Percentiles rank a stretch among this genome's conserved stretches.
Evolutionary conservation across 1,140 invertebrate species (phyloP).

Genomic region (Gonatopus flavifemur): DNA sequence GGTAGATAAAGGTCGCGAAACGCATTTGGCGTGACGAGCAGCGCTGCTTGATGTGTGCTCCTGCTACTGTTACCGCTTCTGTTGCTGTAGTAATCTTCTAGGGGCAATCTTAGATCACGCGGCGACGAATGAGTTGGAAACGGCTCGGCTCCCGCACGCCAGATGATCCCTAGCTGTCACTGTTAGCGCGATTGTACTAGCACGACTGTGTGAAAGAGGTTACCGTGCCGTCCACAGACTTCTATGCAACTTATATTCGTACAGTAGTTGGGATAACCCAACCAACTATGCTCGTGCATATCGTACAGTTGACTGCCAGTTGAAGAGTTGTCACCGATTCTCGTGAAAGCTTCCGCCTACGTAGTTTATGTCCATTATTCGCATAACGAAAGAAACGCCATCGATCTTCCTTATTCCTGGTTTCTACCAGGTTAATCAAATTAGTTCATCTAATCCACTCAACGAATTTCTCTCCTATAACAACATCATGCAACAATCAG

Average conservation of each 20-base stretch:
- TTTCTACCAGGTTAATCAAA: no score
- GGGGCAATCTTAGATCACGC: constrained; percentile 28
- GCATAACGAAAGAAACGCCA: neutral
- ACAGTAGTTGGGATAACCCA: no score
- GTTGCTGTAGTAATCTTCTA: constrained; percentile 24
- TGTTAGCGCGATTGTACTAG: no score
- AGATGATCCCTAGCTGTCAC: constrained; percentile 37
- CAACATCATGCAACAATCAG: no score
- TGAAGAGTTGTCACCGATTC: no score
- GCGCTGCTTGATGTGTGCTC: no score
- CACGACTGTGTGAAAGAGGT: constrained; percentile 38
- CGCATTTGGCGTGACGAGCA: neutral
- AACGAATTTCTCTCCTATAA: no score
- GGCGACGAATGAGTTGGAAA: constrained; percentile 9
- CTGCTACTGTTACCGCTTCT: no score
- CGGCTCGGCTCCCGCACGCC: constrained; percentile 20
- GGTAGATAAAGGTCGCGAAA: constrained; percentile 14
- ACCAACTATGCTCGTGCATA: no score
- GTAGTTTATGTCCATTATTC: neutral
- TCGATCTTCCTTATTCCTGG: constrained; percentile 15
- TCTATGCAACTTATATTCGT: no score
- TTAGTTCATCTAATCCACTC: no score
- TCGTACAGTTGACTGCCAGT: no score
- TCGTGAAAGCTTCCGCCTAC: constrained; percentile 24
- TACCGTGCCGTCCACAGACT: constrained; percentile 23